Percentiles rank a stretch among this genome's conserved stretches.
phyloP scores from a whole-genome alignment of 2,888 invertebrate genomes.

The Melieria omissa region DNA sequence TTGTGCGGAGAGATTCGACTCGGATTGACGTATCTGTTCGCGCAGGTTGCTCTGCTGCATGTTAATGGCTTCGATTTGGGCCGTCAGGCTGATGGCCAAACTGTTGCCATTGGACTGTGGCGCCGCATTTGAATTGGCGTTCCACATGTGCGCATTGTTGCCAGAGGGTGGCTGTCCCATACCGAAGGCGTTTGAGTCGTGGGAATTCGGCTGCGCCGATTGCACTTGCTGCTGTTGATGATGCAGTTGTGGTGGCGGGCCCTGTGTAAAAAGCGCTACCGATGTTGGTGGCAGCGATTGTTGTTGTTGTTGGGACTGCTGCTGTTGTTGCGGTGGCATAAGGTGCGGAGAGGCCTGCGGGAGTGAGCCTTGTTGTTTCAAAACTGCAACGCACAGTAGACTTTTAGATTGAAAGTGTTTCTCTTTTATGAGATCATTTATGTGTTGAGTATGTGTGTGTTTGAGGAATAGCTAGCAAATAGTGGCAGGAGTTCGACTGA shows the following conservation, averaged over 20 bases:
- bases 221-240: slow-evolving; percentile 59
- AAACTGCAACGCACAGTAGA: slow-evolving; percentile 70
- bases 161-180: slow-evolving; percentile 42
- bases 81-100: slow-evolving; percentile 55
- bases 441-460: neutral
- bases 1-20: slow-evolving; percentile 95
- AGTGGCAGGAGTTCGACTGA: neutral
- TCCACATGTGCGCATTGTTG: slow-evolving; percentile 35
- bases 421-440: neutral
- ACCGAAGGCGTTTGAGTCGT: slow-evolving; percentile 48
- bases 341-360: slow-evolving; percentile 61
- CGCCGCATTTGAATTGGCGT: slow-evolving; percentile 42
- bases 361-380: slow-evolving; percentile 76
- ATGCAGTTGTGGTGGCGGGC: slow-evolving; percentile 45
- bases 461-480: neutral
- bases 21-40: slow-evolving; percentile 95
- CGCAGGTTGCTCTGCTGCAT: slow-evolving; percentile 85
- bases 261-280: slow-evolving; percentile 49
- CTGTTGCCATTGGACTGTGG: slow-evolving; percentile 32
- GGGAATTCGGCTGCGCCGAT: slow-evolving; percentile 37
- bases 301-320: slow-evolving; percentile 48
- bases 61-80: slow-evolving; percentile 73
- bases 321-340: slow-evolving; percentile 49
- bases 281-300: slow-evolving; percentile 39
- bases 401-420: neutral